phyloP scores from a whole-genome alignment of 2,888 invertebrate genomes.

The Saturnia pavonia region DNA sequence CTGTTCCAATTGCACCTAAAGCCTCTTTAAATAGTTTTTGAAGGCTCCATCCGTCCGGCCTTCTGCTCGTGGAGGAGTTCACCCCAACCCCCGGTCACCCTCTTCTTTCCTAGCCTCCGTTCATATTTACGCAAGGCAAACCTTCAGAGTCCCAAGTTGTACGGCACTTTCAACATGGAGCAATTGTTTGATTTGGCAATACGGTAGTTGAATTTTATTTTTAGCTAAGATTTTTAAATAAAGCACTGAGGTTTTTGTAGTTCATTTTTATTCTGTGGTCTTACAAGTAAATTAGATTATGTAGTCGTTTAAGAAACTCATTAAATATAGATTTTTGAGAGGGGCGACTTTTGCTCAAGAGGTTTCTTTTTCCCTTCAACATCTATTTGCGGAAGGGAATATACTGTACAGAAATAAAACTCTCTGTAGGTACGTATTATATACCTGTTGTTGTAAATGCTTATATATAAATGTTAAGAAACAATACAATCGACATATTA shows the following conservation, averaged over 20 bases:
- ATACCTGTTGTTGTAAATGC: too few species aligned
- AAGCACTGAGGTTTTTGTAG: not conserved
- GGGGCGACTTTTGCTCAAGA: too few species aligned
- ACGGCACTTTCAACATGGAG: conserved; percentile 49
- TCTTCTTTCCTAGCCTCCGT: conserved; percentile 44
- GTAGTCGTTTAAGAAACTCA: too few species aligned
- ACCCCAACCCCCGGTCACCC: conserved; percentile 30
- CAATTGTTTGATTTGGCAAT: conserved; percentile 27
- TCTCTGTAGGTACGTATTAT: too few species aligned
- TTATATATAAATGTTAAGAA: too few species aligned
- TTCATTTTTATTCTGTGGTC: not conserved
- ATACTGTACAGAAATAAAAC: too few species aligned
- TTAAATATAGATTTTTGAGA: too few species aligned
- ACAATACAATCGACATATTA: too few species aligned
- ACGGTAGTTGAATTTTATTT: conserved; percentile 7
- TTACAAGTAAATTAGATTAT: too few species aligned
- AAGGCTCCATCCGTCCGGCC: conserved; percentile 52
- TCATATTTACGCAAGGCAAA: conserved; percentile 69
- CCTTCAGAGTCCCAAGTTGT: conserved; percentile 64
- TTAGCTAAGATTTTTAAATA: conserved; percentile 32
- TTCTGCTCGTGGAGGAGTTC: conserved; percentile 48
- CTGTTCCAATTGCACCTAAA: conserved; percentile 60
- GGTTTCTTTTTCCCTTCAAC: too few species aligned
- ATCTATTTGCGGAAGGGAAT: too few species aligned
- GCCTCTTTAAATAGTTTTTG: conserved; percentile 75